Conservation (phyloP, 2,797 vertebrate species). For the Danio tinwini region DNA sequence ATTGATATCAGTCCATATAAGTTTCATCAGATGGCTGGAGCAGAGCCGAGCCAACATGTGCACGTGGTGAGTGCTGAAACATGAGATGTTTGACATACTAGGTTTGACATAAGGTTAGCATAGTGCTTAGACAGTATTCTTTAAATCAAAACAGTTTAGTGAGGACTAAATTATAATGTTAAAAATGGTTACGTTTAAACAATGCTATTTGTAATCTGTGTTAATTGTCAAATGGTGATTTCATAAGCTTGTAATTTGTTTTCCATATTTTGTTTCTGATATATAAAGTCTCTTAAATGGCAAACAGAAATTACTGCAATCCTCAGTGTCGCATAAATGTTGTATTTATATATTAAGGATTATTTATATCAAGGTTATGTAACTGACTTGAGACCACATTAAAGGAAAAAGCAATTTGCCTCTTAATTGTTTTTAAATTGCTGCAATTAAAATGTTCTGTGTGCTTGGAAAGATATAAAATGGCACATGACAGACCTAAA, state of each 20-base stretch:
- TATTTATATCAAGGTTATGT: background rate
- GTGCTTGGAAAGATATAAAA: too few relatives aligned
- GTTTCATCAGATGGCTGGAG: constrained; percentile 86
- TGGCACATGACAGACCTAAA: too few relatives aligned
- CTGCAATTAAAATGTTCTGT: background rate
- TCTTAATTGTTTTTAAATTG: too few relatives aligned
- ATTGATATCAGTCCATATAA: constrained; percentile 99
- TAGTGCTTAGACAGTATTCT: constrained; percentile 3
- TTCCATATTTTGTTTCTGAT: too few relatives aligned
- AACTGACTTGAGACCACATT: background rate
- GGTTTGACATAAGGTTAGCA: constrained; percentile 20
- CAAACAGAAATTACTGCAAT: too few relatives aligned
- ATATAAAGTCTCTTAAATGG: too few relatives aligned
- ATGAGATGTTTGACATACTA: constrained; percentile 23
- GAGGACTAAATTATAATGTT: background rate
- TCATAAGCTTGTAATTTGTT: too few relatives aligned
- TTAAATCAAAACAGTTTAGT: background rate
- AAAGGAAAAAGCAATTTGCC: background rate
- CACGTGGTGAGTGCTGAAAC: constrained; percentile 89
- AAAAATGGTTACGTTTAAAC: too few relatives aligned
- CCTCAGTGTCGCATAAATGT: too few relatives aligned
- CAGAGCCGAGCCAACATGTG: constrained; percentile 84
- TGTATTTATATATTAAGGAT: too few relatives aligned
- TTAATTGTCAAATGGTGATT: too few relatives aligned
- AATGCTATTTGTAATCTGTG: too few relatives aligned